Evolutionary conservation across 1,140 invertebrate species (phyloP), one percentile per base, ranked within the genome.

Genomic region (Drusus annulatus): DNA sequence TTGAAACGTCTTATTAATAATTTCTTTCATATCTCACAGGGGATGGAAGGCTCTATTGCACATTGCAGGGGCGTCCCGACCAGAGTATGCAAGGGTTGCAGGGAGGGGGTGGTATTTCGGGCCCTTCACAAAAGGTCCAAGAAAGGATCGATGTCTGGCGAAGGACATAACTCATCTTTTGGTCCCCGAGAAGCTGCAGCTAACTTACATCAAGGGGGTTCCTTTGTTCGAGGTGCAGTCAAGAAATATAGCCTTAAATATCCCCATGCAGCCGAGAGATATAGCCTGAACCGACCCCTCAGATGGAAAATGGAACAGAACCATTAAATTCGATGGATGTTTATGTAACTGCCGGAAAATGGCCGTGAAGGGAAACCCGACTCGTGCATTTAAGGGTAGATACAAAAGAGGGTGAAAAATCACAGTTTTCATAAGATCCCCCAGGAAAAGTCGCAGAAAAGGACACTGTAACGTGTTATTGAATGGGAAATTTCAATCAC

Each of bases 1-100:
- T 75, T 16, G 19, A 58, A 58, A 75, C 25, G 71, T 58, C 71
- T 75, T 75, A 75, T 75, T 75, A 75, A 75, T 75, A 75, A 75
- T 75, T 75, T 75, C 52, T 56, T 75, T 58, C 52, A 75, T 75
- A 56, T 75, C 58, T 75, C 71, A 75, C 52, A 50, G 25, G 71
- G 71, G 71, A 25, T 52, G 52, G 71, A 56, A 58, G 71, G 54
- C 52, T 75, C 71, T 75, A 75, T 75, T 56, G 71, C 71, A 58
- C 71, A 36, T 19, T 75, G 54, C 54, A 73, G 10, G 21, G 71
- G 68, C 68, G 13, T 13, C 71, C 25, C 71, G 25, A 7, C 28
- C 31, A 16, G 15, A 17, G 36, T 13, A 45, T 45, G 36, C 36
- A 45, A 45, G 36, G 36, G 36, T 45, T 45, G 36, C 5, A 17